A percentile compares a stretch with the other conserved stretches of the same genome.
phyloP scores from a whole-genome alignment of 2,797 vertebrate genomes.

The Psittacula derbiana region DNA sequence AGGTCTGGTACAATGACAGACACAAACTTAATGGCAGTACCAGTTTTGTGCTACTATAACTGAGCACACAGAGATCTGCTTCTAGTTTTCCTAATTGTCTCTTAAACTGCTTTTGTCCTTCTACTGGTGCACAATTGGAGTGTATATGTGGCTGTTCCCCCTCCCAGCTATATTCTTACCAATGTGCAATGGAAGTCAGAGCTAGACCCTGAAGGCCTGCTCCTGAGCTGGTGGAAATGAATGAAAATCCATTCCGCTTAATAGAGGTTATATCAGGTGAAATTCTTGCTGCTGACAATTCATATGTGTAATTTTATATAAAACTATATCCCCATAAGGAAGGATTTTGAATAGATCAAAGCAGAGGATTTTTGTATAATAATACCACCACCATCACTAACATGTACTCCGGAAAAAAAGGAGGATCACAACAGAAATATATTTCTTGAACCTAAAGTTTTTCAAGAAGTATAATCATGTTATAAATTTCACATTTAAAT shows the following conservation, averaged over 20 bases:
- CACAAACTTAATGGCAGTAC: neutral
- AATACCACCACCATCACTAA: neutral
- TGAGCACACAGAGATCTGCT: neutral
- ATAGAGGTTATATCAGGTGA: neutral
- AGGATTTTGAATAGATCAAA: conserved; percentile 8
- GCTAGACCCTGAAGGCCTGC: neutral
- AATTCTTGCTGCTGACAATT: conserved; percentile 18
- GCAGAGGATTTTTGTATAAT: neutral
- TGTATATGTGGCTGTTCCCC: neutral
- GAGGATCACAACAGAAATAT: neutral
- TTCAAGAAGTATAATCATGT: neutral
- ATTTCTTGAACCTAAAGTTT: neutral
- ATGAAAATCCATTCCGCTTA: neutral
- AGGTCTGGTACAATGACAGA: neutral
- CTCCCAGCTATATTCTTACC: neutral
- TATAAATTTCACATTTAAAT: conserved; percentile 21
- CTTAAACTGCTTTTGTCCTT: neutral
- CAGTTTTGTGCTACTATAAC: rapidly evolving
- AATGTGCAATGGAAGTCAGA: neutral
- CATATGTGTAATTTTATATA: neutral
- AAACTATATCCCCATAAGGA: neutral
- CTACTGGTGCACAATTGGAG: neutral
- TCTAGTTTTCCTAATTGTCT: neutral
- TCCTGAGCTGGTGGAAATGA: neutral
- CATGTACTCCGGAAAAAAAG: neutral